A percentile compares a stretch with the other conserved stretches of the same genome.
These are phyloP conservation scores for Ptiloglossa arizonensis DNA, from an alignment of 1,140 invertebrate genomes.

Conservation along the genomic window DNA sequence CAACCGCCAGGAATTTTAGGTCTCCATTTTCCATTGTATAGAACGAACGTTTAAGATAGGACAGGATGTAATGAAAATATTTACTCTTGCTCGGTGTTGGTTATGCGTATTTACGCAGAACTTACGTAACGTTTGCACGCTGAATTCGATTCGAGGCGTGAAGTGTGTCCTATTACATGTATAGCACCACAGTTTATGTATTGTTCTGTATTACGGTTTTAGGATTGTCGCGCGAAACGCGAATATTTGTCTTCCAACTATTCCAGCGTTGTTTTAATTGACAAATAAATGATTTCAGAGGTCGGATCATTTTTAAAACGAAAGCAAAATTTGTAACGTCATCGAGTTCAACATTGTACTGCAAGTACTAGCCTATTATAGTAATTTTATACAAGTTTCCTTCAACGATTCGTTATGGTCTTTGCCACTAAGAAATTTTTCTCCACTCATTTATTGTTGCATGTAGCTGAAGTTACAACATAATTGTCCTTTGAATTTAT, in stretches of 20 bases:
- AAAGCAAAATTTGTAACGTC: no score
- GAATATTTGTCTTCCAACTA: no score
- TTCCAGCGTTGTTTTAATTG: no score
- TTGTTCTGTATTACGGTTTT: neutral
- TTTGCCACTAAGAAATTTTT: neutral
- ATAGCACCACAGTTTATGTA: neutral
- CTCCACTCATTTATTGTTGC: neutral
- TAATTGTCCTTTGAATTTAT: constrained; percentile 1
- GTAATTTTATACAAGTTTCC: no score
- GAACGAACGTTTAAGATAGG: neutral
- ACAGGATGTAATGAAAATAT: constrained; percentile 40
- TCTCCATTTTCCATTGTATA: neutral
- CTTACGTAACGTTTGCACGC: neutral
- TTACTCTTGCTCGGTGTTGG: neutral
- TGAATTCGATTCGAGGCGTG: neutral
- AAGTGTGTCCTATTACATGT: neutral
- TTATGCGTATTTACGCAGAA: constrained; percentile 16
- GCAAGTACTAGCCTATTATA: no score
- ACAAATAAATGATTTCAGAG: no score
- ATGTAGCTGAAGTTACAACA: neutral
- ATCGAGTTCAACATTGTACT: no score
- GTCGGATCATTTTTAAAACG: no score
- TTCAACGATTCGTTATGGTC: neutral
- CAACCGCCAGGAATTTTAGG: constrained; percentile 4
- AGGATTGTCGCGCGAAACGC: no score